Evolutionary conservation across 2,888 invertebrate genomes (phyloP), one percentile per base, ranked within the genome.

Genomic region (Oscheius myriophilus): DNA sequence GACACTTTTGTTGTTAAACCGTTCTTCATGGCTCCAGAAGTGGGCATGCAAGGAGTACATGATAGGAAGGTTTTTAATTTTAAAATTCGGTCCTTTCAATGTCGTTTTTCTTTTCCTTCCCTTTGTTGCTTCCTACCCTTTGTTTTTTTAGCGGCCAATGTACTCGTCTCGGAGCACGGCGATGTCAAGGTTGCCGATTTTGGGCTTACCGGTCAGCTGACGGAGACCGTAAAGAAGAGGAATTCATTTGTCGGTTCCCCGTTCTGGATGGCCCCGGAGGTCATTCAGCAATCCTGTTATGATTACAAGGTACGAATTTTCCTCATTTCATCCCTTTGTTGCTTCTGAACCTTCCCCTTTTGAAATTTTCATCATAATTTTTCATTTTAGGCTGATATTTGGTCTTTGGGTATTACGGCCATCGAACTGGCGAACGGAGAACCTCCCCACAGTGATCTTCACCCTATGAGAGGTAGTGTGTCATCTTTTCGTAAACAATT

Each of bases 141-240:
- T 49, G 49, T 49, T 6, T 49, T n/a, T 81, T 59, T 74, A 83
- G 98, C 98, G 79, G 98, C 98, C 66, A 98, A 99, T 89, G 96
- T 99, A 71, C 90, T 98, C 80, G 91, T 98, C 75, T 96, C 96
- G 87, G 97, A 97, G 88, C 93, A 94, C 92, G 97, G 98, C 16
- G 97, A 98, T 87, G 97, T 98, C 9, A 98, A 98, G 88, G 89
- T 98, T 83, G 97, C 97, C 21, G 96, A 96, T 89, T 96, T 96
- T 87, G 96, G 96, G 87, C 93, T 94, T 63, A 93, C 93, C 69
- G 93, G 94, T 57, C 94, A 94, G 87, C 89, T 94, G 80, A 94
- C 94, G 52, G 94, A 93, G 87, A 94, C 94, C 42, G 83, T 88
- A 54, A 94, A 84, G 67, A 95, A 95, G 89, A 90, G 95, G 73